Percentiles rank a stretch among this genome's conserved stretches.
Conservation (phyloP, 2,888 invertebrate genomes). For the Torymus auratus region DNA sequence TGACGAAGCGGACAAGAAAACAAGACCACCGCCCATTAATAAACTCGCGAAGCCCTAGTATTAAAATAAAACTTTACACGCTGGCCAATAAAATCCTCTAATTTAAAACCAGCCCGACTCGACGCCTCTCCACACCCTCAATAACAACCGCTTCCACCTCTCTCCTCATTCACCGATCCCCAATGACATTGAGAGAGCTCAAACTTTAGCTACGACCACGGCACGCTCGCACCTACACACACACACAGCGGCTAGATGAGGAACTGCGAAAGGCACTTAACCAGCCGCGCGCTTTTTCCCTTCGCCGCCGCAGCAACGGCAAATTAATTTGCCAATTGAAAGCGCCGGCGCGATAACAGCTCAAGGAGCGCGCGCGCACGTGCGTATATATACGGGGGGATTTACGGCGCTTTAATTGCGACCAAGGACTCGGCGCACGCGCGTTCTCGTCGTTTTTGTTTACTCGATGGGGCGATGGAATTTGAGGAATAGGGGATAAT, state of each 20-base stretch:
- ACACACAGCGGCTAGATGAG: not conserved
- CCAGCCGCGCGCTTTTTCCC: not conserved
- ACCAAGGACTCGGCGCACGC: conserved; percentile 1
- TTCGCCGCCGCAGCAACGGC: not conserved
- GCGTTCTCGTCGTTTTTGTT: not conserved
- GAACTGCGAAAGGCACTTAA: conserved; percentile 39
- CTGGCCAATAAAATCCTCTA: not conserved
- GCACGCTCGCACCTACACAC: too few species aligned
- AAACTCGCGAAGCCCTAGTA: too few species aligned
- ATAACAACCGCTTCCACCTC: too few species aligned
- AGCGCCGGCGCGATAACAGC: not conserved
- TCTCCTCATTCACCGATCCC: too few species aligned
- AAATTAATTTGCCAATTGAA: conserved; percentile 34
- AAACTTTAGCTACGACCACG: too few species aligned
- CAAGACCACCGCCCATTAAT: too few species aligned
- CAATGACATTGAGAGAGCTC: too few species aligned
- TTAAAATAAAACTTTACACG: not conserved
- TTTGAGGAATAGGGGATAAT: not conserved
- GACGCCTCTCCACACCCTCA: not conserved
- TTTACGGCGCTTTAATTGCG: conserved; percentile 31
- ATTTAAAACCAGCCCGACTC: not conserved
- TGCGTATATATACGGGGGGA: not conserved
- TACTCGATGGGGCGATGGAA: too few species aligned
- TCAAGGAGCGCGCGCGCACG: not conserved
- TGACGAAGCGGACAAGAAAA: too few species aligned